phyloP scores from a whole-genome alignment of 2,888 invertebrate species.

The Tetheella fluctuosa region DNA sequence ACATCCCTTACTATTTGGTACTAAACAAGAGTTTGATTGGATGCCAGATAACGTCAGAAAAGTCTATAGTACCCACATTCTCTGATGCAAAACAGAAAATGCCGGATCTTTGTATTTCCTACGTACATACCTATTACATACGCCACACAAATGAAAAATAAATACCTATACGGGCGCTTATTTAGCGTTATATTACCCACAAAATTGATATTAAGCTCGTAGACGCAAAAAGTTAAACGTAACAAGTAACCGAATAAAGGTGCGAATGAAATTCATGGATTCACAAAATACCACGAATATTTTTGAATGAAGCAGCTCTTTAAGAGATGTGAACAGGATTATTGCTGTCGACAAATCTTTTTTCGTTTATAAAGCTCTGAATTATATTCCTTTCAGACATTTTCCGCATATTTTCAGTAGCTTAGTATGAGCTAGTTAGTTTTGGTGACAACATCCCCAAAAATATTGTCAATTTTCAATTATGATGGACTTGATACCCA shows the following conservation, averaged over 20 bases:
- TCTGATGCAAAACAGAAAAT: too few species aligned
- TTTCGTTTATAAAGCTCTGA: neutral
- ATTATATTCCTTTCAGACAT: neutral
- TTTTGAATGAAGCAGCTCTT: conserved; percentile 35
- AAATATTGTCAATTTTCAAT: neutral
- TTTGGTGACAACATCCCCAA: neutral
- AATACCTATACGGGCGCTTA: conserved; percentile 1
- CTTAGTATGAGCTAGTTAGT: too few species aligned
- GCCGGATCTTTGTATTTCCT: too few species aligned
- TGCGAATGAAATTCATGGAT: conserved; percentile 40
- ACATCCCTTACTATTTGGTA: too few species aligned
- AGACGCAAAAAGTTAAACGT: conserved; percentile 49
- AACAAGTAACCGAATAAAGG: conserved; percentile 43
- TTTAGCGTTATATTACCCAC: conserved; percentile 36
- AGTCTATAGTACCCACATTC: too few species aligned
- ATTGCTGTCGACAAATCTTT: neutral
- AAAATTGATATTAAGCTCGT: conserved; percentile 46
- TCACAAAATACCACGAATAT: conserved; percentile 35
- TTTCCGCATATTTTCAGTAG: neutral
- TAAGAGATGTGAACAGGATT: conserved; percentile 17
- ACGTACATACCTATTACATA: neutral
- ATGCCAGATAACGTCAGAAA: too few species aligned
- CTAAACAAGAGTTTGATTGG: too few species aligned
- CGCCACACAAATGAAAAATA: neutral
- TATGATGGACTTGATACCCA: too few species aligned